Evolutionary conservation across 2,797 vertebrate genomes (phyloP), one percentile per base, ranked within the genome.

Genomic region (Momotus momota): DNA sequence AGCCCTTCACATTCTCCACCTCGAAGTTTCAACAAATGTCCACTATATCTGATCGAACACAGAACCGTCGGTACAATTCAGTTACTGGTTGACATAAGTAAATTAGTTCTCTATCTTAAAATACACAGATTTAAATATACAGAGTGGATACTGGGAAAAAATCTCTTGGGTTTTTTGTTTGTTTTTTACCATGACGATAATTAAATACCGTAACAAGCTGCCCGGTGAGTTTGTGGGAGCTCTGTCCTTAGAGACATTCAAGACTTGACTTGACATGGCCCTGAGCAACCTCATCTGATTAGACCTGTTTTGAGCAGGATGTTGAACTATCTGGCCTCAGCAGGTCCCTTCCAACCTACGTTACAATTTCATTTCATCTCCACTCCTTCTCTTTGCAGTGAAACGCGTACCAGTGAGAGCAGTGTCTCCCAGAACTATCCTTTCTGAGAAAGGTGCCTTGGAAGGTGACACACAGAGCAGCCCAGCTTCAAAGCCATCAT

Each of bases 111-210:
- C 18, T 71, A 38, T 38, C 49, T 14, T 38, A 52, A 60, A 12
- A 25, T 13, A 21, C 0, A 13, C 6, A 57, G 17, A 31, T 3
- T 8, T 21, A n/a, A 81, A 51, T 1, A 15, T 0, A 25, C 9
- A 33, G 38, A 84, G 33, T 10, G 52, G 35, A n/a, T 2, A 26
- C 8, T 26, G 71, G 35, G 16, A 33, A 35, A 40, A 51, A 4
- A 35, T 0, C 1, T 1, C 3, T 1, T 12, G 23, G 4, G 8
- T 2, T 20, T 25, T 7, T 45, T 12, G 31, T 14, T 0, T 51
- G 74, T 33, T 54, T 23, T 41, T 43, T 45, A 61, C 33, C 26
- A 3, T 4, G 7, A 58, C 3, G 10, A 17, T 1, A 2, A 20
- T 27, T 61, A 38, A 75, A 87, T 4, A 5, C 18, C n/a, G 43